Percentiles rank a stretch among this genome's conserved stretches.
phyloP scores from a whole-genome alignment of 2,113 vertebrate species.

The Labrus mixtus region DNA sequence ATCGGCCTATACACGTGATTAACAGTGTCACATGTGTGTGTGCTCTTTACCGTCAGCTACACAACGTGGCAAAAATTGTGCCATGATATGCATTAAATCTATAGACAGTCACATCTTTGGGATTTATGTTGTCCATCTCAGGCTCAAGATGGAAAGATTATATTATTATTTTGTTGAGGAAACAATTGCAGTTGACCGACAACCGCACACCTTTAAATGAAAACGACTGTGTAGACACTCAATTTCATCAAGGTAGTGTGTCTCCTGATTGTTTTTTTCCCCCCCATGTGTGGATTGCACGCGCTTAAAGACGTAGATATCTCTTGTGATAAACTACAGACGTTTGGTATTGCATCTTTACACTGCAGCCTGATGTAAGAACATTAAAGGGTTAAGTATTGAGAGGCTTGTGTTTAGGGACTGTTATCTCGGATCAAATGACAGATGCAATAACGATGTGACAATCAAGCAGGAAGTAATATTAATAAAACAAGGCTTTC shows the following conservation, averaged over 20 bases:
- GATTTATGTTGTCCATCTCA: background rate
- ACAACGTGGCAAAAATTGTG: background rate
- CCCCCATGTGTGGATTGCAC: background rate
- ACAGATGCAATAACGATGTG: constrained; percentile 39
- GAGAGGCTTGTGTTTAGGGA: constrained; percentile 20
- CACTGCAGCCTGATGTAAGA: background rate
- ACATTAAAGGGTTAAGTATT: constrained; percentile 11
- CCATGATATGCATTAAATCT: background rate
- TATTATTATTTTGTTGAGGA: background rate
- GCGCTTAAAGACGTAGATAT: background rate
- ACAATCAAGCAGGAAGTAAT: constrained; percentile 56
- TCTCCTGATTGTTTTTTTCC: background rate
- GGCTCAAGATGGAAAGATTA: constrained; percentile 17
- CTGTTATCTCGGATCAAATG: constrained; percentile 34
- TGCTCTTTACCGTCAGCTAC: background rate
- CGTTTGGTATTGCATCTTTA: background rate
- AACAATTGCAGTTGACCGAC: background rate
- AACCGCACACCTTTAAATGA: background rate
- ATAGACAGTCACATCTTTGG: background rate
- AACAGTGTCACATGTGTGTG: constrained; percentile 39
- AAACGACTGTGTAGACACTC: background rate
- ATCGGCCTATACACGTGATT: constrained; percentile 42
- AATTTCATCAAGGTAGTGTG: background rate
- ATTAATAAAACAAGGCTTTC: constrained; percentile 64
- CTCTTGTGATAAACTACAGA: background rate